phyloP scores from a whole-genome alignment of 2,797 vertebrate genomes.

The Protonibea diacanthus region DNA sequence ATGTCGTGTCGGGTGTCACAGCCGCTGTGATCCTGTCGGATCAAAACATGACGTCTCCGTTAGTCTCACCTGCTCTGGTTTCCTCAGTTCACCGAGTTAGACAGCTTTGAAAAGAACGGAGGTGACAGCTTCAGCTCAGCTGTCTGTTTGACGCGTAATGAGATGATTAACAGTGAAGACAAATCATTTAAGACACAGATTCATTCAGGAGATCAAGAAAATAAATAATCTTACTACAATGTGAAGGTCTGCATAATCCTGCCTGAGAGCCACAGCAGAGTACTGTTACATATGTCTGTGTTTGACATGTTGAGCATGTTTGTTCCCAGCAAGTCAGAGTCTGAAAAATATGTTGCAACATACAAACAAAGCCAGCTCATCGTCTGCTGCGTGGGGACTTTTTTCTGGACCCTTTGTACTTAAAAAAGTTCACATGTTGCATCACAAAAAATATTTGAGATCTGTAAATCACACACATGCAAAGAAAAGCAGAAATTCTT shows the following conservation, averaged over 20 bases:
- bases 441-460: conserved; percentile 34
- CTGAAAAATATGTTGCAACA: conserved; percentile 73
- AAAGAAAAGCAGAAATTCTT: conserved; percentile 13
- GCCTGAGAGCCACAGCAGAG: conserved; percentile 49
- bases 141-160: too few relatives aligned
- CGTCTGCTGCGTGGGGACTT: too few relatives aligned
- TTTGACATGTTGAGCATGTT: conserved; percentile 21
- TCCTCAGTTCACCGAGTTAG: too few relatives aligned
- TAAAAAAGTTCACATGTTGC: conserved; percentile 28
- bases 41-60: too few relatives aligned
- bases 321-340: conserved; percentile 32
- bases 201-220: not conserved
- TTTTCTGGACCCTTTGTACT: not conserved
- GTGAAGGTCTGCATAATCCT: conserved; percentile 19
- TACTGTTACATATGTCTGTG: not conserved
- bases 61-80: too few relatives aligned
- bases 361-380: conserved; percentile 65
- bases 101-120: too few relatives aligned
- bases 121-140: too few relatives aligned
- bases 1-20: too few relatives aligned
- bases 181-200: not conserved
- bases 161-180: too few relatives aligned
- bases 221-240: not conserved
- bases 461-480: too few relatives aligned
- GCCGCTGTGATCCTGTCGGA: too few relatives aligned